Evolutionary conservation across 2,797 vertebrate genomes (phyloP).

Genomic region (Manis pentadactyla): DNA sequence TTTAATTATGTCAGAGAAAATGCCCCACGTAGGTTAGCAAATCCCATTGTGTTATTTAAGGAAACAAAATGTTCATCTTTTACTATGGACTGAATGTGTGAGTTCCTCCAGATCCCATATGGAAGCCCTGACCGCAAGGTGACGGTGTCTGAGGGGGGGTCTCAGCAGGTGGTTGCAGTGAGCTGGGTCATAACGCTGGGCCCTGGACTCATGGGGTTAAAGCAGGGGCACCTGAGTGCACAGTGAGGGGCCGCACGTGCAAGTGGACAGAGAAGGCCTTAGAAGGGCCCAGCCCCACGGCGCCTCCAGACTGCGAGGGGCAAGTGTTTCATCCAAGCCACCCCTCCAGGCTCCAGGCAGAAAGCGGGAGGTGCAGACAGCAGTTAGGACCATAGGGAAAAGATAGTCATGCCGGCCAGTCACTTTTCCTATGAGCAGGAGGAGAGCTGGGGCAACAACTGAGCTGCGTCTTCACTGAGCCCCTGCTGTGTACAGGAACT

Average conservation of each 20-base stretch:
- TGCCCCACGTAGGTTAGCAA: not conserved
- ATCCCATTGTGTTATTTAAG: not conserved
- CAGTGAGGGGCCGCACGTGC: not conserved
- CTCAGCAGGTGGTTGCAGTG: not conserved
- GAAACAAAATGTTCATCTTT: not conserved
- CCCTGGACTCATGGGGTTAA: not conserved
- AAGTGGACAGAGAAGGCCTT: not conserved
- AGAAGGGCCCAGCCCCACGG: not conserved
- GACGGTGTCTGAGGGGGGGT: not conserved
- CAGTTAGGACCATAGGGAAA: fast-evolving
- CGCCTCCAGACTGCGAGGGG: too few relatives aligned
- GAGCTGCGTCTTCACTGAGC: not conserved
- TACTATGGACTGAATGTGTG: fast-evolving
- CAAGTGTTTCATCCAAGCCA: not conserved
- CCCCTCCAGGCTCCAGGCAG: not conserved
- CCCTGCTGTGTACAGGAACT: not conserved
- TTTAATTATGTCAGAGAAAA: not conserved
- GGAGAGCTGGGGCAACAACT: fast-evolving
- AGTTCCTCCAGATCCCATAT: not conserved
- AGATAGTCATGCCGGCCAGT: fast-evolving
- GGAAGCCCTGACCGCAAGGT: fast-evolving
- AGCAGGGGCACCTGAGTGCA: fast-evolving
- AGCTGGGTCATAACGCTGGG: not conserved
- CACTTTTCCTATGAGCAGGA: not conserved
- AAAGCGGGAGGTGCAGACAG: too few relatives aligned